phyloP scores from a whole-genome alignment of 2,888 invertebrate genomes.

The Hydriomena furcata region DNA sequence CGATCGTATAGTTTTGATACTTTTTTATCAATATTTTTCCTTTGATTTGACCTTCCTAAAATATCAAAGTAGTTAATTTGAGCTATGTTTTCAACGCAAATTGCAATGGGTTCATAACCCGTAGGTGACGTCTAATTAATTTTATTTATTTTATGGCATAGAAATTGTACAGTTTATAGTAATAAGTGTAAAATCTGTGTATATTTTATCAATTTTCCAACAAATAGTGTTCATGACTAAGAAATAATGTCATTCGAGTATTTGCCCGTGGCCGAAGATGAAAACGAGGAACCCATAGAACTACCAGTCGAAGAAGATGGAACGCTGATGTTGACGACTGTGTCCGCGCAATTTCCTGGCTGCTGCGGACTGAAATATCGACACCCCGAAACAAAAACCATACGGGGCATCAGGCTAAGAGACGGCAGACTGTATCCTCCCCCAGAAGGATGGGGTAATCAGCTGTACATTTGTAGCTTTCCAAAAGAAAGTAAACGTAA shows the following conservation, averaged over 20 bases:
- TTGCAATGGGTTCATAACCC: constrained; percentile 82
- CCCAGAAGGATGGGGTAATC: constrained; percentile 92
- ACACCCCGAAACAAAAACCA: constrained; percentile 95
- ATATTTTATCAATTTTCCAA: constrained; percentile 70
- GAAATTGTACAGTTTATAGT: constrained; percentile 78
- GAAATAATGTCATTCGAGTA: constrained; percentile 84
- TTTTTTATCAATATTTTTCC: constrained; percentile 42
- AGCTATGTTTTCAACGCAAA: constrained; percentile 79
- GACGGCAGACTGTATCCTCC: constrained; percentile 97
- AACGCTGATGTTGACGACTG: constrained; percentile 94
- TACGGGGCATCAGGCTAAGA: constrained; percentile 94
- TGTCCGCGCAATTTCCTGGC: constrained; percentile 98
- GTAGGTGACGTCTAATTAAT: constrained; percentile 79
- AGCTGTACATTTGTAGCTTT: constrained; percentile 91
- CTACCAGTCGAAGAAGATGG: constrained; percentile 98
- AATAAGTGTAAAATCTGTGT: constrained; percentile 74
- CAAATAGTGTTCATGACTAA: constrained; percentile 75
- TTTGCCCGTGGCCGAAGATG: constrained; percentile 98
- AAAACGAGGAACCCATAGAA: constrained; percentile 98
- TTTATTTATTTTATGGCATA: constrained; percentile 79
- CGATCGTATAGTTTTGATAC: constrained; percentile 57
- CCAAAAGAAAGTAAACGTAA: constrained; percentile 97
- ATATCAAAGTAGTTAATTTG: constrained; percentile 55
- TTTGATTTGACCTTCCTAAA: constrained; percentile 42
- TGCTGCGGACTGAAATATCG: constrained; percentile 98